phyloP scores from a whole-genome alignment of 1,140 invertebrate genomes.

The Medauroidea extradentata region DNA sequence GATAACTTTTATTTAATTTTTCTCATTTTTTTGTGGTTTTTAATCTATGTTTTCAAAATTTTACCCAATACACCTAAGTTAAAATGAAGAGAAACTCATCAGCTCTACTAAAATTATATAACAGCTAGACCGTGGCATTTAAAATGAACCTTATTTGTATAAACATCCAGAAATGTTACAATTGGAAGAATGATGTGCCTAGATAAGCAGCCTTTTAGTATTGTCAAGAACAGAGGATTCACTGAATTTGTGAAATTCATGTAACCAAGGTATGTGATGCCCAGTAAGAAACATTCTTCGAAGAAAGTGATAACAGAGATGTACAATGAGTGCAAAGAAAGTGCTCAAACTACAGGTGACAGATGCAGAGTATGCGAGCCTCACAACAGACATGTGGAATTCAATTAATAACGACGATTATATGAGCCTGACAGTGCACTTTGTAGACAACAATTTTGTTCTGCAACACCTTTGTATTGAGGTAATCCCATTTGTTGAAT shows the following conservation, averaged over 20 bases:
- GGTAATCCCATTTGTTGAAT: constrained; percentile 13
- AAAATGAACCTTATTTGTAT: no score
- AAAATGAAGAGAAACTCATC: no score
- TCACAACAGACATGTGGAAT: constrained; percentile 29
- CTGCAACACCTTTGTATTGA: constrained; percentile 15
- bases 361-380: constrained; percentile 12
- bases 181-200: constrained; percentile 27
- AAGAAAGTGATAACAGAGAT: constrained; percentile 20
- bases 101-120: no score
- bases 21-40: no score
- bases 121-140: no score
- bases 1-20: no score
- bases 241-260: constrained; percentile 21
- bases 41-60: no score
- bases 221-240: constrained; percentile 30
- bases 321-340: constrained; percentile 17
- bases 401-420: constrained; percentile 22
- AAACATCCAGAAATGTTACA: no score
- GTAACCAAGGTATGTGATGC: constrained; percentile 26
- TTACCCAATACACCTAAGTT: no score
- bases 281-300: constrained; percentile 27
- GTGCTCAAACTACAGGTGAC: constrained; percentile 17
- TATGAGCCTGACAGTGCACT: constrained; percentile 26
- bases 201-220: constrained; percentile 26
- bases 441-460: constrained; percentile 20